Base-by-base conservation (phyloP, 1,140 invertebrate species). In the Rhagoletis zephyria region DNA sequence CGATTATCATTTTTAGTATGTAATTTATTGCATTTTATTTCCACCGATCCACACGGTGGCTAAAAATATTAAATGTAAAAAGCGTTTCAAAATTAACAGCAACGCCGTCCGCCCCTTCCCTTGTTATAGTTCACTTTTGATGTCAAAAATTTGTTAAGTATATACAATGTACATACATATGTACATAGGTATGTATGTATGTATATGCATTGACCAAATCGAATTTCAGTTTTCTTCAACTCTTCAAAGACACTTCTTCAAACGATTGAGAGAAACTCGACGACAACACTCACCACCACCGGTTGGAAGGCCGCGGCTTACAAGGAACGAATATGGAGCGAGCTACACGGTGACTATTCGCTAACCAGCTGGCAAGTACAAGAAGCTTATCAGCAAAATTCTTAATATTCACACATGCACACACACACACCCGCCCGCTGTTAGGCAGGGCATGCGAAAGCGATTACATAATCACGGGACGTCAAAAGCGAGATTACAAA, bases 281-380 rank as follows among this genome's bases (percentile, higher is more conserved):
- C 74, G 74, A 81, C 74, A 81, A 81, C 74, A 81, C 74, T 56
- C 74, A 81, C 74, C 74, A n/a, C 30, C 74, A 81, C 74, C 74
- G 48, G 48, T 48, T 81, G 74, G 48, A 81, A 81, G 42, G 56
- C 7, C 74, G 48, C 16, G 48, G 19, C 74, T 48, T 56, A 81
- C 45, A 81, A 81, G 45, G 45, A 81, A 81, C n/a, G 67, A 74
- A 74, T 74, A 56, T 81, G 56, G 48, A 9, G 48, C 45, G n/a
- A 51, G n/a, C n/a, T 81, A 19, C 48, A 56, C 48, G 74, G 14
- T 19, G 19, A 59, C 74, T 81, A n/a, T n/a, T 81, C 74, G 48
- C 12, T n/a, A 81, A 56, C 16, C 45, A 81, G 48, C 67, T 48
- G 40, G 74, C 14, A 56, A 81, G 12, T 5, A 1, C 48, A 45